Evolutionary conservation across 1,140 invertebrate genomes (phyloP).

Genomic region (Wiebesia pumilae): DNA sequence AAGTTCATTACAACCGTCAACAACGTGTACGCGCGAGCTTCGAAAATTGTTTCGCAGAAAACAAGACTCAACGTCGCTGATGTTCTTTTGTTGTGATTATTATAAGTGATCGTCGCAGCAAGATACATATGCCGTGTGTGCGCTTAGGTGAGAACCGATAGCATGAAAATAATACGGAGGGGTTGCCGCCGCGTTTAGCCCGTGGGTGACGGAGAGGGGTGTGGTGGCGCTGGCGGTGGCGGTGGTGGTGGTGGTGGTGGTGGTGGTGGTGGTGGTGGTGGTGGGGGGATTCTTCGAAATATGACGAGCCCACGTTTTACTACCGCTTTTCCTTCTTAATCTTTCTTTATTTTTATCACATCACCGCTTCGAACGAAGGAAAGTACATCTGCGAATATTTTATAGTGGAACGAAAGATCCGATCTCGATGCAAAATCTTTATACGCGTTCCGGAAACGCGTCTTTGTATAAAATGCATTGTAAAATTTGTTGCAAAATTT

Average conservation of each 20-base stretch:
- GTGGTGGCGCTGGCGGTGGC: too few species aligned
- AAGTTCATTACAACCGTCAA: not conserved
- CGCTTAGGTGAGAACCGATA: not conserved
- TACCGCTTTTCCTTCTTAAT: not conserved
- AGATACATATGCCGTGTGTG: not conserved
- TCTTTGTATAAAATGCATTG: too few species aligned
- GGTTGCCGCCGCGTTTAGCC: not conserved
- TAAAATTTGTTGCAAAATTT: too few species aligned
- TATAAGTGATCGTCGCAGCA: not conserved
- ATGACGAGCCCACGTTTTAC: not conserved
- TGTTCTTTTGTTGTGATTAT: slow-evolving; percentile 17
- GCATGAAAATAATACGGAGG: slow-evolving; percentile 2
- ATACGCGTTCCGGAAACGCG: not conserved
- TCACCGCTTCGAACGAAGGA: not conserved
- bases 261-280: too few species aligned
- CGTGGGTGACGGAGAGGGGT: too few species aligned
- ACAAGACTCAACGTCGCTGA: not conserved
- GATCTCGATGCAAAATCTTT: not conserved
- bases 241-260: too few species aligned
- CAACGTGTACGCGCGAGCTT: not conserved
- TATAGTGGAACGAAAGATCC: not conserved
- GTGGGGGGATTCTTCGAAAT: slow-evolving; percentile 19
- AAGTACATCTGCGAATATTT: slow-evolving; percentile 2
- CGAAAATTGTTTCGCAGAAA: slow-evolving; percentile 35
- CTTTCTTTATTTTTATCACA: slow-evolving; percentile 5